Percentiles rank a stretch among this genome's conserved stretches.
phyloP scores from a whole-genome alignment of 2,888 invertebrate genomes.

The Melinaea marsaeus region DNA sequence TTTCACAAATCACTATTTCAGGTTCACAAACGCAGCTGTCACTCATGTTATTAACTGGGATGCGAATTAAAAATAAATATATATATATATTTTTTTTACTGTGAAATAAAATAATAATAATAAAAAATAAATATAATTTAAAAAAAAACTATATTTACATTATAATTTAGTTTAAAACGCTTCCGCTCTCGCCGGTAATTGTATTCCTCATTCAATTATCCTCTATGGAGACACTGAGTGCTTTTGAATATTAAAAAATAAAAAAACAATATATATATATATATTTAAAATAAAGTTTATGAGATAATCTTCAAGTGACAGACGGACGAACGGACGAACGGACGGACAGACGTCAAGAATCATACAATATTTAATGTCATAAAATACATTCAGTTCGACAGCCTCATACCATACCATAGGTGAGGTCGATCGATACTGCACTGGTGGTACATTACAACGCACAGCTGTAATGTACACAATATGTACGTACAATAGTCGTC shows the following conservation, averaged over 20 bases:
- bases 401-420: not conserved
- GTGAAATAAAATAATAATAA: not conserved
- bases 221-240: too few relatives aligned
- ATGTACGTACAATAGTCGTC: not conserved
- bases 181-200: too few relatives aligned
- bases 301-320: too few relatives aligned
- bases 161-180: not conserved
- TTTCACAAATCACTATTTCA: not conserved
- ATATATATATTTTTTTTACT: not conserved
- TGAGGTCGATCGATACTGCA: constrained; percentile 13
- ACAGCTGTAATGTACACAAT: not conserved
- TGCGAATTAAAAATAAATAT: not conserved
- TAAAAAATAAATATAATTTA: not conserved
- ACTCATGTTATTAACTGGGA: not conserved
- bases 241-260: too few relatives aligned
- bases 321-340: not conserved
- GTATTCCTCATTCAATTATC: too few relatives aligned
- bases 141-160: not conserved
- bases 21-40: constrained; percentile 7
- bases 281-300: too few relatives aligned
- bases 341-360: not conserved
- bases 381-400: constrained; percentile 11
- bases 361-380: not conserved
- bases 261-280: too few relatives aligned
- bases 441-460: constrained; percentile 5